Percentiles rank a stretch among this genome's conserved stretches.
phyloP scores from a whole-genome alignment of 2,888 invertebrate species.

The Deilephila porcellus region DNA sequence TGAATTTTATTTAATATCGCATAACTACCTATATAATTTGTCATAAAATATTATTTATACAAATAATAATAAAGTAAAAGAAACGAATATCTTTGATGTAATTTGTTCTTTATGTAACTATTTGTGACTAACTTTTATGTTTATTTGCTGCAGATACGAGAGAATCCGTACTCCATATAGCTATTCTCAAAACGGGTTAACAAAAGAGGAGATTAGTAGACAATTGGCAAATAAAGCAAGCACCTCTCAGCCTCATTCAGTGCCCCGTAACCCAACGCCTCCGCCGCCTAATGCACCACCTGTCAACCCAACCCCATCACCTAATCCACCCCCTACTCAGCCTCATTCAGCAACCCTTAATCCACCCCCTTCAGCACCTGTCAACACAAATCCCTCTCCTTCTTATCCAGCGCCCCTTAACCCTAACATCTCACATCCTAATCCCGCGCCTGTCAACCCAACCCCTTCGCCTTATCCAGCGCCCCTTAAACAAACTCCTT shows the following conservation, averaged over 20 bases:
- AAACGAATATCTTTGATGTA: not conserved
- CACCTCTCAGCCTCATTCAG: not conserved
- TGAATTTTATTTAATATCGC: too few relatives aligned
- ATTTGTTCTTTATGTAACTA: not conserved
- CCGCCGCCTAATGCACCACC: not conserved
- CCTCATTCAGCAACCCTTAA: not conserved
- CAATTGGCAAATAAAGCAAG: not conserved
- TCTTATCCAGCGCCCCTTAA: too few relatives aligned
- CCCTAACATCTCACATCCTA: too few relatives aligned
- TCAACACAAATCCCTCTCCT: too few relatives aligned
- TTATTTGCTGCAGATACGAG: conserved; percentile 42
- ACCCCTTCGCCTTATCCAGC: not conserved
- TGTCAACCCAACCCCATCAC: too few relatives aligned
- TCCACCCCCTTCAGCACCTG: not conserved
- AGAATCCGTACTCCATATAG: conserved; percentile 45
- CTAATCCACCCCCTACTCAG: too few relatives aligned
- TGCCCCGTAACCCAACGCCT: not conserved
- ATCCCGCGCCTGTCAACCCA: too few relatives aligned
- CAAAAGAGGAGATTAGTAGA: conserved; percentile 1
- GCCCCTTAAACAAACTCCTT: not conserved
- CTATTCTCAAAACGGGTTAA: conserved; percentile 40
- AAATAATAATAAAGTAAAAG: too few relatives aligned
- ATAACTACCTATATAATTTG: too few relatives aligned
- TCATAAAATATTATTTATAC: too few relatives aligned
- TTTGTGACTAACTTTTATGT: not conserved